Conservation (phyloP, 2,888 invertebrate species). For the Deilephila elpenor region DNA sequence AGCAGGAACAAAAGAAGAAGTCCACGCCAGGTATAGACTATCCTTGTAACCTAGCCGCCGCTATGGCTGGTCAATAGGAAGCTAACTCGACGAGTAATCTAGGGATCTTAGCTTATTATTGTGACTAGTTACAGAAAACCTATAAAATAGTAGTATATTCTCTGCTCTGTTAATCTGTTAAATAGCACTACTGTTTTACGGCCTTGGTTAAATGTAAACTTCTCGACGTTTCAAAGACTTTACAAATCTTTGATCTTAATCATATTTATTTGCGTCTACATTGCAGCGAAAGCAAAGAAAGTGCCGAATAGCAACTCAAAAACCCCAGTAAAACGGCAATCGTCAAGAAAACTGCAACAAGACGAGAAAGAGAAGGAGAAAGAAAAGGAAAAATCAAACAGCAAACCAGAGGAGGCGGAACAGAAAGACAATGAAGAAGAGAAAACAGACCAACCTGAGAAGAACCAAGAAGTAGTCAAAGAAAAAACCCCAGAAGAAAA, state of each 20-base stretch:
- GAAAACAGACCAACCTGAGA: conserved; percentile 32
- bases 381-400: not conserved
- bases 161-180: too few species aligned
- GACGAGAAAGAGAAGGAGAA: conserved; percentile 52
- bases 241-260: not conserved
- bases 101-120: too few species aligned
- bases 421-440: conserved; percentile 42
- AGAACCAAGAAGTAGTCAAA: conserved; percentile 37
- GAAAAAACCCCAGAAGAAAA: conserved; percentile 29
- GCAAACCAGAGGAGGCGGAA: conserved; percentile 10
- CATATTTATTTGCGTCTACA: conserved; percentile 7
- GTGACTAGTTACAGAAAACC: too few species aligned
- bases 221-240: not conserved
- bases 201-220: too few species aligned
- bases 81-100: too few species aligned
- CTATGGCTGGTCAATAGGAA: not conserved
- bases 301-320: conserved; percentile 50
- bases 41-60: not conserved
- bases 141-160: too few species aligned
- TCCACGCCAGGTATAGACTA: conserved; percentile 53
- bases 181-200: too few species aligned
- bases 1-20: conserved; percentile 59
- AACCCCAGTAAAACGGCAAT: conserved; percentile 64
- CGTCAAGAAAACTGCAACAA: conserved; percentile 61
- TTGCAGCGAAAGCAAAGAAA: conserved; percentile 63